These are phyloP conservation scores for Guaruba guarouba DNA, from an alignment of 2,113 vertebrate species.

Conservation along the genomic window DNA sequence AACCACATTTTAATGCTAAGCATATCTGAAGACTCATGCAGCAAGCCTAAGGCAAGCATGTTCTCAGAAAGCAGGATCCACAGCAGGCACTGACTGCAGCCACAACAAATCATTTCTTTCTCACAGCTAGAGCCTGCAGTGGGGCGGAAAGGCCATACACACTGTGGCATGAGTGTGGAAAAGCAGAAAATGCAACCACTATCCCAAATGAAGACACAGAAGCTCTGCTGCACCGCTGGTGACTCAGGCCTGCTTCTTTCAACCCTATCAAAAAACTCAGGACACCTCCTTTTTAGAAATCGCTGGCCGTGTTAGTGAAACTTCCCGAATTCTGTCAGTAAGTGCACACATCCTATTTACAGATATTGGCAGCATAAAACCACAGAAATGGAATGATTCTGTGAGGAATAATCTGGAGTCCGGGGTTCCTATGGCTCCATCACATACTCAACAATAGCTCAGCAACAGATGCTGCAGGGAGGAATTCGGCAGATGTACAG, in stretches of 20 bases:
- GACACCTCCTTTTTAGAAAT: background rate
- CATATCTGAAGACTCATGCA: slow-evolving; percentile 12
- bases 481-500: accelerated
- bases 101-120: background rate
- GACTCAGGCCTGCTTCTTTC: background rate
- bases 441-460: background rate
- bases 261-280: background rate
- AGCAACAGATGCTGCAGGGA: background rate
- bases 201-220: background rate
- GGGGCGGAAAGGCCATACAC: background rate
- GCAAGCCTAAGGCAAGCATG: background rate
- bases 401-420: background rate
- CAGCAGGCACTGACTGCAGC: background rate
- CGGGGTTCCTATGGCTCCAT: background rate
- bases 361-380: background rate
- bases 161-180: background rate
- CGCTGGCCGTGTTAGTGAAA: background rate
- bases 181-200: background rate
- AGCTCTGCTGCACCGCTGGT: background rate
- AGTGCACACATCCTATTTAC: background rate
- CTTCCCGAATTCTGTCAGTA: background rate
- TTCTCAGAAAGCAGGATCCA: background rate
- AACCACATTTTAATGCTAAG: slow-evolving; percentile 33
- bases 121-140: background rate
- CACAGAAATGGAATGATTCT: background rate